A percentile compares a stretch with the other conserved stretches of the same genome.
phyloP scores from a whole-genome alignment of 2,113 vertebrate species.

The Rhadina sibilatrix region DNA sequence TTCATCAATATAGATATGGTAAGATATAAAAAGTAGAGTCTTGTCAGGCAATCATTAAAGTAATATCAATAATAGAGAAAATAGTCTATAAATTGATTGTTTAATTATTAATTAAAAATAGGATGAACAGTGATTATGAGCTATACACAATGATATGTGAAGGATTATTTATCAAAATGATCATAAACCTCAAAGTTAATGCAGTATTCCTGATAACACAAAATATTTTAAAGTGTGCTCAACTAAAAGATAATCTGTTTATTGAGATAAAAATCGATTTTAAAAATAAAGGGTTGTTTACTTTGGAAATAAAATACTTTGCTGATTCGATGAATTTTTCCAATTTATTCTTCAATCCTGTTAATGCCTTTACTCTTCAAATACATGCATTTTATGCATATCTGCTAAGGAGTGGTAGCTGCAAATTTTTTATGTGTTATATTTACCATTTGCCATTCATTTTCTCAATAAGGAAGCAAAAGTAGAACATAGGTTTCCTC shows the following conservation, averaged over 20 bases:
- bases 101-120: background rate
- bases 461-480: background rate
- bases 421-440: background rate
- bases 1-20: background rate
- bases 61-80: background rate
- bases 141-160: background rate
- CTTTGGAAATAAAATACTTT: background rate
- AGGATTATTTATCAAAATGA: background rate
- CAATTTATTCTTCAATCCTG: background rate
- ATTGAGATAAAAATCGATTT: background rate
- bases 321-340: background rate
- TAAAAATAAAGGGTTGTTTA: background rate
- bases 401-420: background rate
- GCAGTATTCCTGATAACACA: background rate
- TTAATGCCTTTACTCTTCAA: background rate
- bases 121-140: background rate
- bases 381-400: background rate
- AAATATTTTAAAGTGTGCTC: background rate
- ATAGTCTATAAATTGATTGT: background rate
- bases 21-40: background rate
- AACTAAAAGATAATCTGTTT: background rate
- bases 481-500: background rate
- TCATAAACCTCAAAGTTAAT: background rate
- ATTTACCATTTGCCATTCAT: background rate
- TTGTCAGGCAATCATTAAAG: background rate